Conservation (phyloP, 1,140 invertebrate genomes). For the Cotesia vestalis region DNA sequence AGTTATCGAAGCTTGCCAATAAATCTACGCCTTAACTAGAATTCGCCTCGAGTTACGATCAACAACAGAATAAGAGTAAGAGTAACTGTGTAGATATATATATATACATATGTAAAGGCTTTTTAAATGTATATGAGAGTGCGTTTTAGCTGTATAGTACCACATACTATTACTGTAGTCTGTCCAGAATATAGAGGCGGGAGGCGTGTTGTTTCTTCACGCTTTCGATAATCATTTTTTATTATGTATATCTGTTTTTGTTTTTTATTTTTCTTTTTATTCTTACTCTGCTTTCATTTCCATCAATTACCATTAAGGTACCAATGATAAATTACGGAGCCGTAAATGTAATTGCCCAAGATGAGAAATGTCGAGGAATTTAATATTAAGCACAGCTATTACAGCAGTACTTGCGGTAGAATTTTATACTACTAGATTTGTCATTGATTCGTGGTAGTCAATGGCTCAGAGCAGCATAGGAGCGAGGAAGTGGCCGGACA, state of each 20-base stretch:
- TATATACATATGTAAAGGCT: background rate
- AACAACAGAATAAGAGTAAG: constrained; percentile 34
- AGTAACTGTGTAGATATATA: constrained; percentile 13
- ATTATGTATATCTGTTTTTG: background rate
- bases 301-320: no score
- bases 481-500: constrained; percentile 54
- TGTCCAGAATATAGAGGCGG: background rate
- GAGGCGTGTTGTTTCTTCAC: constrained; percentile 24
- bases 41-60: constrained; percentile 52
- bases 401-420: background rate
- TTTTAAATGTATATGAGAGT: constrained; percentile 17
- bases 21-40: constrained; percentile 63
- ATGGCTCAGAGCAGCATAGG: constrained; percentile 51
- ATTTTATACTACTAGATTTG: constrained; percentile 46
- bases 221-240: constrained; percentile 22
- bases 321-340: no score
- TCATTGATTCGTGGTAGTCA: constrained; percentile 57
- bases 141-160: constrained; percentile 19
- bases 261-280: background rate
- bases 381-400: no score
- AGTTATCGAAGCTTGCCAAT: constrained; percentile 60
- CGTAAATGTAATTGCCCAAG: no score
- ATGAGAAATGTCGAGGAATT: no score
- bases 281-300: background rate
- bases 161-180: no score